phyloP scores from a whole-genome alignment of 2,888 invertebrate genomes.

The Limnephilus rhombicus region DNA sequence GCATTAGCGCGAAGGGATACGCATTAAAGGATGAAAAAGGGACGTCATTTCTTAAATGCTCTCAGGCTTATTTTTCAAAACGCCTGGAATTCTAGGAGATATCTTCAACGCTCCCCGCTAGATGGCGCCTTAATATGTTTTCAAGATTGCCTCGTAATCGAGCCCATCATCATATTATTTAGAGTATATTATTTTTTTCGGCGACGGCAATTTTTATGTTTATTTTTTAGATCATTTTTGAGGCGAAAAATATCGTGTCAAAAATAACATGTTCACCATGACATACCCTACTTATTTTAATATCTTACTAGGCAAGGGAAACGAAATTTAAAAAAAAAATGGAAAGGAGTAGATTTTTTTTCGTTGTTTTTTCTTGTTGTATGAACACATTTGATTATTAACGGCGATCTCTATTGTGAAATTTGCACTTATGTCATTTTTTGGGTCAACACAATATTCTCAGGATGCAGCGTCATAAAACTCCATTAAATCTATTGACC shows the following conservation, averaged over 20 bases:
- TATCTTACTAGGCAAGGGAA: no score
- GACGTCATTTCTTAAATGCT: constrained; percentile 42
- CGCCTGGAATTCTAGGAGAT: constrained; percentile 9
- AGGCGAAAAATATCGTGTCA: not conserved
- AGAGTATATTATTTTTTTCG: not conserved
- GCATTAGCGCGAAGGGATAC: constrained; percentile 34
- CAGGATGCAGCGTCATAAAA: no score
- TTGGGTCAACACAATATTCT: no score
- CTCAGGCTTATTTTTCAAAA: not conserved
- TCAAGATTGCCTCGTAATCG: not conserved
- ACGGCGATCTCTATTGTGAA: no score
- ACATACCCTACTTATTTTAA: no score
- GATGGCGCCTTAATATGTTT: constrained; percentile 14
- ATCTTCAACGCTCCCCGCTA: not conserved
- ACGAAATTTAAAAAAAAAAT: no score
- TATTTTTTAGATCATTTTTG: not conserved
- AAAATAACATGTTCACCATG: not conserved
- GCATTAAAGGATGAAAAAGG: constrained; percentile 30
- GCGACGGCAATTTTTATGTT: not conserved
- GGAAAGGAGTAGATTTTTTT: no score
- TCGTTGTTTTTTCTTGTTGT: no score
- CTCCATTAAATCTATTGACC: no score
- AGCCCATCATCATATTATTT: not conserved
- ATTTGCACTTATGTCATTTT: no score
- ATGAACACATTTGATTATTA: no score